phyloP scores from a whole-genome alignment of 1,140 invertebrate genomes.

The Drosophila sp. region DNA sequence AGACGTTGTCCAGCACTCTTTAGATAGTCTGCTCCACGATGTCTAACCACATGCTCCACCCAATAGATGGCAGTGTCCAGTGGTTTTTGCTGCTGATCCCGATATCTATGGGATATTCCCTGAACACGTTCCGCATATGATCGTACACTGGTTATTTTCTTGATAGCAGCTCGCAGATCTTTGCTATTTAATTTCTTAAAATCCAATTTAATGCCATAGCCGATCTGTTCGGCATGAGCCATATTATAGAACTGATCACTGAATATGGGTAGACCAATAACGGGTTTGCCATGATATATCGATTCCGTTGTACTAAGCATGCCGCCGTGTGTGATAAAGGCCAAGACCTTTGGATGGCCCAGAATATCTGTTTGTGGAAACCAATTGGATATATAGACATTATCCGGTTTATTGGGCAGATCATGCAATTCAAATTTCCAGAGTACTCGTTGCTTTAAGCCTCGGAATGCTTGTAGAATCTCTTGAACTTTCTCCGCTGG shows the following conservation, averaged over 20 bases:
- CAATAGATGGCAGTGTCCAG: constrained; percentile 88
- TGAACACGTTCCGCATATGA: constrained; percentile 58
- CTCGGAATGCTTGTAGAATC: constrained; percentile 84
- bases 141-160: constrained; percentile 48
- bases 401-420: constrained; percentile 83
- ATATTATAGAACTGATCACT: constrained; percentile 84
- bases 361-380: constrained; percentile 86
- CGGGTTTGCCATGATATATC: constrained; percentile 85
- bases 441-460: constrained; percentile 85
- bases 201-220: constrained; percentile 56
- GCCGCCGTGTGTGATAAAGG: constrained; percentile 87
- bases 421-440: constrained; percentile 86
- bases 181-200: constrained; percentile 29
- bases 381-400: constrained; percentile 86
- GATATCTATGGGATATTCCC: constrained; percentile 85
- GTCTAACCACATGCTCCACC: constrained; percentile 87
- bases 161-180: constrained; percentile 47
- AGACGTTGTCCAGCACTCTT: constrained; percentile 57
- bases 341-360: constrained; percentile 85
- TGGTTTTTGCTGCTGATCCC: constrained; percentile 86
- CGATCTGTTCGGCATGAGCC: constrained; percentile 45
- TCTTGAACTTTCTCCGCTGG: constrained; percentile 81
- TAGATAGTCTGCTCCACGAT: constrained; percentile 83
- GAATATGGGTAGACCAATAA: constrained; percentile 86
- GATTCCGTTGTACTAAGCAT: constrained; percentile 85